Evolutionary conservation across 2,797 vertebrate species (phyloP).

Genomic region (Petrocephalus schoutedeni): DNA sequence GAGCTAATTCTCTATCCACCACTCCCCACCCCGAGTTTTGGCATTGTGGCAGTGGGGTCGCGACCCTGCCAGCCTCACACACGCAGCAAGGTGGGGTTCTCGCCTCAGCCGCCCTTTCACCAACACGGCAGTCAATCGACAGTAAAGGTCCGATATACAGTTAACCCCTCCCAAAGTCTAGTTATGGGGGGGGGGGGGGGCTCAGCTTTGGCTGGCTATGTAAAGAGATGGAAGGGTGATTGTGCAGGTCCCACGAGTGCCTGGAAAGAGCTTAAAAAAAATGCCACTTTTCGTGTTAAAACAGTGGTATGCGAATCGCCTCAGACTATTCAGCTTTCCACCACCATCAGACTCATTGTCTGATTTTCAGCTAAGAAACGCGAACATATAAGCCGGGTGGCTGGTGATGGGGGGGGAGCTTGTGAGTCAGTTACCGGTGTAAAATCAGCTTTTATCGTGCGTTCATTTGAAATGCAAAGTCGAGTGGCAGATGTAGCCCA

Average conservation of each 20-base stretch:
- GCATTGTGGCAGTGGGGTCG: background rate
- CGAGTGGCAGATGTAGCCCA: conserved; percentile 46
- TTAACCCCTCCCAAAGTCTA: background rate
- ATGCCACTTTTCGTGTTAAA: background rate
- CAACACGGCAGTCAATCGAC: background rate
- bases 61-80: background rate
- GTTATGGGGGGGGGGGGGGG: background rate
- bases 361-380: conserved; percentile 27
- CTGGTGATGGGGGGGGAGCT: background rate
- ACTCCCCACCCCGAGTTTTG: background rate
- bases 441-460: conserved; percentile 62
- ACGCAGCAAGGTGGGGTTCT: background rate
- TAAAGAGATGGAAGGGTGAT: background rate
- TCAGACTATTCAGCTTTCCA: conserved; percentile 28
- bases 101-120: background rate
- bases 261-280: background rate
- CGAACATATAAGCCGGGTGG: background rate
- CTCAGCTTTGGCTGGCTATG: background rate
- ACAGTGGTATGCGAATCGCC: background rate
- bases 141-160: background rate
- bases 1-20: background rate
- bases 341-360: conserved; percentile 20
- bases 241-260: no score
- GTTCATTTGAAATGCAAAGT: conserved; percentile 67
- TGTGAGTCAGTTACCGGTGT: conserved; percentile 45